Base-by-base conservation (phyloP, 2,113 vertebrate genomes). In the Myotis yumanensis region DNA sequence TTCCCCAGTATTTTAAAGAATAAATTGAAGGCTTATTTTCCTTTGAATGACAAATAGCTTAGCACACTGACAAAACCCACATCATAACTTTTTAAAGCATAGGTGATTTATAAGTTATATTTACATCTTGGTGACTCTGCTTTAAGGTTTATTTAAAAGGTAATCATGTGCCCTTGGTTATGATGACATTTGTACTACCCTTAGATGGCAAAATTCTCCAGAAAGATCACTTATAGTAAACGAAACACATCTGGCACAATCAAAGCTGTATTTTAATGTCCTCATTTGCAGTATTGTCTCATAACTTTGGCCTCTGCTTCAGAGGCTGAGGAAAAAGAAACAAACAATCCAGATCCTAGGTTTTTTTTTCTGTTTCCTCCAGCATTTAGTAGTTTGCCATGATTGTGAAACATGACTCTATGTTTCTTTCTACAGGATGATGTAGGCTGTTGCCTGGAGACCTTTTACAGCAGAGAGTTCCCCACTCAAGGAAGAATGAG, bases 231-330 rank as follows among this genome's bases (percentile, higher is more conserved):
- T 90, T 79, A 79, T 84, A 66, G 89, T 92, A 91, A 52, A 96
- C 3, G 1, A 91, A 86, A 76, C 59, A 71, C 32, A 84, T 95
- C 79, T 91, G 73, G 91, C 72, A 76, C 79, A 95, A 96, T 97
- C 97, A 97, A 95, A 88, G 95, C 95, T 96, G 90, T 75, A 88
- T 95, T 37, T 76, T 96, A 97, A 90, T 64, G 81, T 89, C 37
- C 77, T 98, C 92, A 73, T 97, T 95, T 96, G 64, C 68, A 66
- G 37, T 37, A 81, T 86, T 96, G 93, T 97, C 97, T 98, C 73
- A 54, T 43, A 82, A 95, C 79, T 48, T 66, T 97, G 94, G 52
- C 28, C 52, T 97, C 96, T 96, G 95, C 95, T 92, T 40, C 64
- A 22, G 87, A 93, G 16, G 54, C 72, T 82, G 90, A 97, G 87